A percentile compares a stretch with the other conserved stretches of the same genome.
These are phyloP conservation scores for Candoia aspera DNA, from an alignment of 2,113 vertebrate species.

Conservation along the genomic window DNA sequence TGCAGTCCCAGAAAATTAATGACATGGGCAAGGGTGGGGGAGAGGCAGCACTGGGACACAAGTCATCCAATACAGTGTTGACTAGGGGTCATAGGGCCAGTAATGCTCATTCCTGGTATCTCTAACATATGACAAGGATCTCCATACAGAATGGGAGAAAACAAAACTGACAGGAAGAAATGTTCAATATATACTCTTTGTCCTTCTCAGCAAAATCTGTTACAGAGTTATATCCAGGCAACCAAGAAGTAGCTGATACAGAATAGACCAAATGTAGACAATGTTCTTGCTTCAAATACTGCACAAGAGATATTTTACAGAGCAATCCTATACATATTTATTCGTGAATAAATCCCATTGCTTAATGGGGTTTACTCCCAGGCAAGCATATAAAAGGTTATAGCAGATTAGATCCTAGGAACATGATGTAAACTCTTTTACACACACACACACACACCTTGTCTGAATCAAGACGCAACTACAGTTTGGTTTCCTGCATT, in stretches of 20 bases:
- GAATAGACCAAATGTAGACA: slow-evolving; percentile 39
- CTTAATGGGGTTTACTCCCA: not conserved
- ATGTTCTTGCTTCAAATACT: slow-evolving; percentile 34
- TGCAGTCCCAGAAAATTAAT: slow-evolving; percentile 20
- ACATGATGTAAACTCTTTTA: slow-evolving; percentile 40
- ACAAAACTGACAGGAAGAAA: slow-evolving; percentile 48
- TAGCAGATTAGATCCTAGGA: not conserved
- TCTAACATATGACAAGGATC: slow-evolving; percentile 2
- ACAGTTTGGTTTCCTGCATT: slow-evolving; percentile 50
- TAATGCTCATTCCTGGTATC: slow-evolving; percentile 20
- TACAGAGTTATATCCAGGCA: slow-evolving; percentile 27
- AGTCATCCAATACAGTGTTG: not conserved
- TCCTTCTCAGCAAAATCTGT: slow-evolving; percentile 48
- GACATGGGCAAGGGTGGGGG: not conserved
- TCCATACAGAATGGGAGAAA: slow-evolving; percentile 5
- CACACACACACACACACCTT: slow-evolving; percentile 7
- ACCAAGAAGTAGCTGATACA: slow-evolving; percentile 47
- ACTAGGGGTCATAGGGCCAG: slow-evolving; percentile 8
- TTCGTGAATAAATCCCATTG: not conserved
- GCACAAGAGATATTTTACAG: too few relatives aligned
- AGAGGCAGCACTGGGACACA: not conserved
- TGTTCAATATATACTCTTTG: slow-evolving; percentile 51
- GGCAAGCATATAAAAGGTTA: not conserved
- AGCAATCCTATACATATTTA: not conserved
- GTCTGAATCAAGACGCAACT: slow-evolving; percentile 43